Conservation (phyloP, 2,797 vertebrate genomes). For the Eurystomus glaucurus region DNA sequence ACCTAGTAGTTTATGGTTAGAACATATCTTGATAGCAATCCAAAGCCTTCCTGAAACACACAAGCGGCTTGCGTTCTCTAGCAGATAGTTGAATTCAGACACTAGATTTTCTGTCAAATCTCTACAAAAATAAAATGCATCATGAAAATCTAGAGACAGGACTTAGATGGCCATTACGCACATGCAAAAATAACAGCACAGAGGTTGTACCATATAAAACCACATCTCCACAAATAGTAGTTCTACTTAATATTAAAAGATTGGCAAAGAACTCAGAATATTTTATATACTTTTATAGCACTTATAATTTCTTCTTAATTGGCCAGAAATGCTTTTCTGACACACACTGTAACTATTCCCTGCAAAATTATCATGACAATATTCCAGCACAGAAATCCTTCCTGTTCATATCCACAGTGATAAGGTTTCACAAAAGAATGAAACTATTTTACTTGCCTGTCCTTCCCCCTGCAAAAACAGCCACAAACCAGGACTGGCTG, state of each 20-base stretch:
- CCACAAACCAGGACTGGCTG: not conserved
- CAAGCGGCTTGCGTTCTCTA: not conserved
- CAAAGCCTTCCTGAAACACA: conserved; percentile 57
- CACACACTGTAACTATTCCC: not conserved
- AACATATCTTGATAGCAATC: conserved; percentile 49
- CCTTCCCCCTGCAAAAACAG: not conserved
- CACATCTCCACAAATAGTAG: fast-evolving
- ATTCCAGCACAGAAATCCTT: not conserved
- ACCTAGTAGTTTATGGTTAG: conserved; percentile 69
- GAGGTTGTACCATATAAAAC: not conserved
- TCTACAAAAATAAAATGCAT: not conserved
- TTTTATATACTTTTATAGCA: not conserved
- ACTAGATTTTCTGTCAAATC: not conserved
- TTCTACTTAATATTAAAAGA: not conserved
- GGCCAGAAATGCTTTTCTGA: not conserved
- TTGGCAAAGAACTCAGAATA: not conserved
- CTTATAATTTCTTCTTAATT: not conserved
- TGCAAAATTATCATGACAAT: not conserved
- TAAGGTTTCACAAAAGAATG: not conserved
- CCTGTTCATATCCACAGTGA: not conserved
- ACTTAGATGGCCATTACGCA: fast-evolving
- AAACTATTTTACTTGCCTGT: conserved; percentile 14
- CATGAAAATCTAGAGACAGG: not conserved
- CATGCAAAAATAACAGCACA: not conserved
- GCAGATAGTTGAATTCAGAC: conserved; percentile 46